These are phyloP conservation scores for Agrypnia vestita DNA, from an alignment of 1,140 invertebrate species.

Conservation along the genomic window DNA sequence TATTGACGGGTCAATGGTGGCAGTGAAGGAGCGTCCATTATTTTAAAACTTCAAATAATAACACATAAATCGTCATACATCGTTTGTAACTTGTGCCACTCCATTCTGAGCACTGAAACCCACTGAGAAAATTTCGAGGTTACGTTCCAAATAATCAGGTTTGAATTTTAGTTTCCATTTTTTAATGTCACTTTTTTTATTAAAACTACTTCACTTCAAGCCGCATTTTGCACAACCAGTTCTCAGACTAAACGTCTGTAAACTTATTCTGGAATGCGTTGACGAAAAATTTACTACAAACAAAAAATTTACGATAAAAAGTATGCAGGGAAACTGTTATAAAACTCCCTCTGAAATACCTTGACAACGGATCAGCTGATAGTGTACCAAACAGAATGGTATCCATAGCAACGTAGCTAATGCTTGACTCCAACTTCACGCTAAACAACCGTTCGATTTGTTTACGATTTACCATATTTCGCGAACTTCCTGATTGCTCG, in stretches of 20 bases:
- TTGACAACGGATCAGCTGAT: constrained; percentile 51
- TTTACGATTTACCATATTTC: too few relatives aligned
- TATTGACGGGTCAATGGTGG: constrained; percentile 59
- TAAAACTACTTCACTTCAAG: neutral
- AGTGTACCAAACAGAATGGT: constrained; percentile 23
- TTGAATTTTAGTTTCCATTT: constrained; percentile 13
- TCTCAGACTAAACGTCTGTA: neutral
- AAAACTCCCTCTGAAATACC: neutral
- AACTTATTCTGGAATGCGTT: neutral
- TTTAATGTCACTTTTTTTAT: neutral
- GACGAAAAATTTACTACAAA: constrained; percentile 11
- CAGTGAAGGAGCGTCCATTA: constrained; percentile 50
- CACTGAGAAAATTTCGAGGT: constrained; percentile 26
- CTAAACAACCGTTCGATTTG: neutral
- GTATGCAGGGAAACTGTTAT: constrained; percentile 18
- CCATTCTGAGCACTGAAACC: neutral
- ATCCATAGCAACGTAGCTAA: constrained; percentile 18
- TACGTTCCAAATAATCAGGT: constrained; percentile 36
- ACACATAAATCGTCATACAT: constrained; percentile 12
- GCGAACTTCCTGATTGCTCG: too few relatives aligned
- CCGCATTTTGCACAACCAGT: neutral
- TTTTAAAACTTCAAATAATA: constrained; percentile 39
- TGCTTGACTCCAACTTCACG: neutral
- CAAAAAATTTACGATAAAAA: constrained; percentile 31
- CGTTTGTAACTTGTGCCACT: constrained; percentile 10